phyloP scores from a whole-genome alignment of 2,888 invertebrate genomes.

The Lampropteryx suffumata region DNA sequence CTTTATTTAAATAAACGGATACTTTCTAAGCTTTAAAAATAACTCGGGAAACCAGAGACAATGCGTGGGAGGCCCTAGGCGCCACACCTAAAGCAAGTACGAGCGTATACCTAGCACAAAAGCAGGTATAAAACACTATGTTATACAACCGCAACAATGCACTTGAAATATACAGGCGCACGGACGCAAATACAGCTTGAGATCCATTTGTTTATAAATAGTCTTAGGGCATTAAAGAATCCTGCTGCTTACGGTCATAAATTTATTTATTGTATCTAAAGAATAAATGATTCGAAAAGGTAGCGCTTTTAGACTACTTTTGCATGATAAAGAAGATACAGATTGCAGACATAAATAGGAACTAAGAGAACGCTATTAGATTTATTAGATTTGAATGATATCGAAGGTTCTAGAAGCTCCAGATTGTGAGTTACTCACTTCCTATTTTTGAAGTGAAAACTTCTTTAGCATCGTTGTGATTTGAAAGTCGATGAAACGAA shows the following conservation, averaged over 20 bases:
- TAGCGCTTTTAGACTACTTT: too few relatives aligned
- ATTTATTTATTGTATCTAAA: neutral
- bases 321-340: too few relatives aligned
- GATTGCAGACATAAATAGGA: too few relatives aligned
- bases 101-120: too few relatives aligned
- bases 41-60: slow-evolving; percentile 16
- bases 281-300: too few relatives aligned
- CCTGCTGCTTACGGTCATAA: neutral
- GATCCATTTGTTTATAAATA: slow-evolving; percentile 33
- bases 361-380: too few relatives aligned
- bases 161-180: slow-evolving; percentile 40
- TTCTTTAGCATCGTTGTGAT: too few relatives aligned
- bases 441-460: too few relatives aligned
- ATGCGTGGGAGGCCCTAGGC: slow-evolving; percentile 29
- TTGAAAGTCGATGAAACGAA: too few relatives aligned
- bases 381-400: too few relatives aligned
- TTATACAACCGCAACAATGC: slow-evolving; percentile 43
- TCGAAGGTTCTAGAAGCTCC: too few relatives aligned
- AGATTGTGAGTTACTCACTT: too few relatives aligned
- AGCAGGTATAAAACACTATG: slow-evolving; percentile 4
- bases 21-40: slow-evolving; percentile 23
- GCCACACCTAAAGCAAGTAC: slow-evolving; percentile 33
- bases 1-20: slow-evolving; percentile 16
- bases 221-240: neutral
- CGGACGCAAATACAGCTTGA: slow-evolving; percentile 23